phyloP scores from a whole-genome alignment of 2,113 vertebrate genomes.

The Thamnaconus septentrionalis region DNA sequence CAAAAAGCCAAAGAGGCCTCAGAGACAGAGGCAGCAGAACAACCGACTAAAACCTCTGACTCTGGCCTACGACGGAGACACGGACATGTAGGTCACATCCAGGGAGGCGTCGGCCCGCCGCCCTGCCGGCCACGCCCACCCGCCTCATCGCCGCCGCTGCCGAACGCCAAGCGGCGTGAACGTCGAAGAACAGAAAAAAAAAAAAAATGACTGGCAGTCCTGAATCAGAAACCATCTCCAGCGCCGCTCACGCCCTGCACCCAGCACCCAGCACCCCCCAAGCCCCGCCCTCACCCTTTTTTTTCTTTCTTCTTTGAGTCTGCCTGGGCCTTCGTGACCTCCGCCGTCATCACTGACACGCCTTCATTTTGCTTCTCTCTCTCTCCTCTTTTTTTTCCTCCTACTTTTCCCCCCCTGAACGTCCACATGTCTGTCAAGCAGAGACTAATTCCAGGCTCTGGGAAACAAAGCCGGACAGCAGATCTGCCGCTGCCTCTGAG shows the following conservation, averaged over 20 bases:
- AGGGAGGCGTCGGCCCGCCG: constrained; percentile 18
- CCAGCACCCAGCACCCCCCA: too few relatives aligned
- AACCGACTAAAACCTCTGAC: constrained; percentile 97
- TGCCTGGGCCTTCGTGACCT: constrained; percentile 58
- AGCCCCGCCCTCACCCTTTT: too few relatives aligned
- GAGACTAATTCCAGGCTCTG: constrained; percentile 16
- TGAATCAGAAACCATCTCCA: constrained; percentile 21
- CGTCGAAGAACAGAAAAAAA: too few relatives aligned
- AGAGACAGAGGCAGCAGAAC: constrained; percentile 95
- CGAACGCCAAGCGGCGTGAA: too few relatives aligned
- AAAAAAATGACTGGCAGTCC: too few relatives aligned
- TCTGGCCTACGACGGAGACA: constrained; percentile 96
- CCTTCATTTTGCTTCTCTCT: constrained; percentile 48
- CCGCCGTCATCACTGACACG: constrained; percentile 50
- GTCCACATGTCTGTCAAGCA: constrained; percentile 10
- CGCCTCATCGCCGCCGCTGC: constrained; percentile 24
- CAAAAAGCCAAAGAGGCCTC: constrained; percentile 99
- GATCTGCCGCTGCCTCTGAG: constrained; percentile 9
- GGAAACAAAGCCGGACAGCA: constrained; percentile 5
- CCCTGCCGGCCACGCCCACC: constrained; percentile 31
- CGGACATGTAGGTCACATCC: constrained; percentile 88
- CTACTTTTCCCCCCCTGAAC: not conserved
- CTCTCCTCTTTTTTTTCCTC: too few relatives aligned
- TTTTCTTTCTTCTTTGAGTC: constrained; percentile 4
- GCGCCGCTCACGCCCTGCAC: constrained; percentile 20